Base-by-base conservation (phyloP, 2,888 invertebrate genomes). In the Tetragonisca angustula region DNA sequence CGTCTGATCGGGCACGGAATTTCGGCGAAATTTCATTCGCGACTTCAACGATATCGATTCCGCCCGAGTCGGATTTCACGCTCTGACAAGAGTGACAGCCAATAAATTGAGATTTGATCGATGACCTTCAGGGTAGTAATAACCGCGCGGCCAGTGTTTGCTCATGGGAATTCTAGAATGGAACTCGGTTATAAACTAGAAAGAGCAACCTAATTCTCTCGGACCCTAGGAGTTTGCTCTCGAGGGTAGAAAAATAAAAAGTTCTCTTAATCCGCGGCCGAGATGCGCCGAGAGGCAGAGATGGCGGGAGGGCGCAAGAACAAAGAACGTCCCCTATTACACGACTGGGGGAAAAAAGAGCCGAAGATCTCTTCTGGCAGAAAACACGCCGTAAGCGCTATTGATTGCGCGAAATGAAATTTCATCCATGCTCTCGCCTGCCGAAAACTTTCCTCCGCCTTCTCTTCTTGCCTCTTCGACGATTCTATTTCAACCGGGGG, bases 41-140 rank as follows among this genome's bases (percentile, higher is more conserved):
- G 61, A 13, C 49, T 36, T 24, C 32, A 43, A 36, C 50, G 67
- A 54, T 79, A 76, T 80, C 86, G 86, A 82, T 82, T 78, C 56
- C 68, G 15, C 4, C 36, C 49, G 56, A 74, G 82, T 77, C 74
- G 83, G 54, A 76, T 82, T 79, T 81, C 86, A 70, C 72, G 56
- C 64, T 24, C 61, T 61, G 83, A 79, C 83, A 70, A 32, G 68
- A 69, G 36, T 65, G 87, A 87, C 87, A 87, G 87, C 68, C 81
- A 71, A 83, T 86, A 86, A 85, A 86, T 86, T 86, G 79, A 64
- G 86, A 83, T 79, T 86, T 86, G 86, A 86, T 86, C 79, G 86
- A 86, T 86, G 86, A 86, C 86, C 77, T 86, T 86, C 86, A n/a
- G 32, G 79, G 17, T 62, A 73, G 82, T 79, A 83, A 86, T 83